Conservation (phyloP, 2,113 vertebrate species). For the Equus quagga region DNA sequence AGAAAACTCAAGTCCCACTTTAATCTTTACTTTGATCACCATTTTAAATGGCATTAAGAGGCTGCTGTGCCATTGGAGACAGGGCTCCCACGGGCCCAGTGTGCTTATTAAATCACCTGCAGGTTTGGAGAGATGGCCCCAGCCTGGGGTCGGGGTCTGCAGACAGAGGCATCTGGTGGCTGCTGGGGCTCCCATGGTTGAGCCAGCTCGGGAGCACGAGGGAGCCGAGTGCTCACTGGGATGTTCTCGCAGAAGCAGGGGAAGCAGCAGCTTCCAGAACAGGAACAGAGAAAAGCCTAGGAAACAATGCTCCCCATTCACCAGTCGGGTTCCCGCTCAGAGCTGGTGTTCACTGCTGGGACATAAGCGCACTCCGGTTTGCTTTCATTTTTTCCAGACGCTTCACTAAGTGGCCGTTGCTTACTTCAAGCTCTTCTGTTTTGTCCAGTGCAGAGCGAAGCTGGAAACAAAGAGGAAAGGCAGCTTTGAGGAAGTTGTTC, state of each 20-base stretch:
- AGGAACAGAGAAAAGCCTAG: slow-evolving; percentile 53
- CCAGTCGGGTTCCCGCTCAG: not conserved
- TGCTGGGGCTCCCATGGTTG: not conserved
- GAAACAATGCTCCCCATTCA: not conserved
- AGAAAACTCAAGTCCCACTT: slow-evolving; percentile 79
- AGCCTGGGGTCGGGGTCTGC: rapidly evolving
- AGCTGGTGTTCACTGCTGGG: slow-evolving; percentile 88
- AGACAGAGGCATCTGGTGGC: not conserved
- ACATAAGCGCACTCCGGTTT: slow-evolving; percentile 91
- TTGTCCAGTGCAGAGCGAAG: slow-evolving; percentile 96
- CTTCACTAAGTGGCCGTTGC: slow-evolving; percentile 96
- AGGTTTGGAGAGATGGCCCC: not conserved
- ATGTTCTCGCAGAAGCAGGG: slow-evolving; percentile 75
- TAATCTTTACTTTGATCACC: slow-evolving; percentile 49
- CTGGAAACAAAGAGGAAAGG: slow-evolving; percentile 82
- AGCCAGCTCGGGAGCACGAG: not conserved
- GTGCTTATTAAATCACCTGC: slow-evolving; percentile 75
- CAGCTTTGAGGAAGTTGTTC: not conserved
- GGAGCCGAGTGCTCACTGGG: not conserved
- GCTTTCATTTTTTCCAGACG: slow-evolving; percentile 97
- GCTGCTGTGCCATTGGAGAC: slow-evolving; percentile 57
- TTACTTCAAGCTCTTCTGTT: slow-evolving; percentile 96
- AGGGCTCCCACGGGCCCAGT: not conserved
- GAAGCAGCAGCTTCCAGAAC: slow-evolving; percentile 58
- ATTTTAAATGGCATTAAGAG: slow-evolving; percentile 57